phyloP scores from a whole-genome alignment of 2,888 invertebrate genomes.

The Zelleria hepariella region DNA sequence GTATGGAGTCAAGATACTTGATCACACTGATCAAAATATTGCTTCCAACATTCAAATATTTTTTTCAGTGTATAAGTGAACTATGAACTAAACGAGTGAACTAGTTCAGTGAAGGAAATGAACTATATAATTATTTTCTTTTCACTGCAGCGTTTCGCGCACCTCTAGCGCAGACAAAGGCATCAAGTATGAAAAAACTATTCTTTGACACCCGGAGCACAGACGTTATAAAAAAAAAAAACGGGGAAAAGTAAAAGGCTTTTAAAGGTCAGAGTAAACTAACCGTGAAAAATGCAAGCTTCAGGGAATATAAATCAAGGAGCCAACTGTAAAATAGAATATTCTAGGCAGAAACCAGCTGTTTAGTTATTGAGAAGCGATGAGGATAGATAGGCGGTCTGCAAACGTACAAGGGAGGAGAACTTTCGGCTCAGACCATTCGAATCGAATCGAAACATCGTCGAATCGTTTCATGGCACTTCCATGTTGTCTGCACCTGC shows the following conservation, averaged over 20 bases:
- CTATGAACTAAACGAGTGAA: too few species aligned
- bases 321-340: background rate
- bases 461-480: background rate
- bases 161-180: background rate
- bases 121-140: too few species aligned
- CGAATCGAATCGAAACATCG: background rate
- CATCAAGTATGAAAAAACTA: too few species aligned
- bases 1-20: too few species aligned
- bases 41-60: too few species aligned
- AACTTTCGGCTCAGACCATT: background rate
- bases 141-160: too few species aligned
- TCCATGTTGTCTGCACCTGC: background rate
- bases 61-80: too few species aligned
- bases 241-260: background rate
- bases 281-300: background rate
- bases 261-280: background rate
- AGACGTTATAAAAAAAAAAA: background rate
- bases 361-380: background rate
- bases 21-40: too few species aligned
- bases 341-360: background rate
- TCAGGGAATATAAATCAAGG: background rate
- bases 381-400: background rate
- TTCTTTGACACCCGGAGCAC: background rate
- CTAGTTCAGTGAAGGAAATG: too few species aligned
- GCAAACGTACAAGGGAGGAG: background rate